These are phyloP conservation scores for Dromiciops gliroides DNA, from an alignment of 2,113 vertebrate species.

Conservation along the genomic window DNA sequence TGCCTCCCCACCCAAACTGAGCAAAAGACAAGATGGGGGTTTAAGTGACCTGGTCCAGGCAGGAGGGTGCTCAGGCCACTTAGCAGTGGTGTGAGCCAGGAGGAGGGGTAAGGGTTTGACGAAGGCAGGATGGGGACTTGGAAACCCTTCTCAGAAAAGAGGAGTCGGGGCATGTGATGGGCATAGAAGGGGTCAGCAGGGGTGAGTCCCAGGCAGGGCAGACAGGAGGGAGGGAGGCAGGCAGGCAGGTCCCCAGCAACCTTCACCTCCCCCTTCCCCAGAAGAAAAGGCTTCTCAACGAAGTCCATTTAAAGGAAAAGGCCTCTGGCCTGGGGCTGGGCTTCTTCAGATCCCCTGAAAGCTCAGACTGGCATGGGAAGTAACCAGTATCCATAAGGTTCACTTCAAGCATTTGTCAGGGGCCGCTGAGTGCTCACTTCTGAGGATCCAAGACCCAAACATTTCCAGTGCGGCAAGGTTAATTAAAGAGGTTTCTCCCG, in stretches of 20 bases:
- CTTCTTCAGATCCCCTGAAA: no score
- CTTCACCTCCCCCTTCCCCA: background rate
- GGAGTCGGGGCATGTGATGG: background rate
- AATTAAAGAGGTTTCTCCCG: background rate
- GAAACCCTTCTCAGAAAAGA: background rate
- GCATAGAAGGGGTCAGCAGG: background rate
- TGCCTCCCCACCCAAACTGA: background rate
- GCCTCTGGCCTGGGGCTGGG: background rate
- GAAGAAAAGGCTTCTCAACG: background rate
- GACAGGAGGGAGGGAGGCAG: no score
- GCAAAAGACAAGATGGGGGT: background rate
- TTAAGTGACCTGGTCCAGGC: accelerated
- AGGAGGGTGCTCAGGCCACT: background rate
- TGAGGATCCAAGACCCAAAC: background rate
- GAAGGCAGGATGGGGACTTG: background rate
- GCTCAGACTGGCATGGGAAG: no score
- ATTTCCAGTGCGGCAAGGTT: background rate
- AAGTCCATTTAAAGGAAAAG: background rate
- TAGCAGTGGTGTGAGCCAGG: background rate
- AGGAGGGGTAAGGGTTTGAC: background rate
- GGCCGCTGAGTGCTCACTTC: background rate
- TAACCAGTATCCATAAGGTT: no score
- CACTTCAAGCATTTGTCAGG: no score
- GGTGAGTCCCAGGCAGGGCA: background rate
- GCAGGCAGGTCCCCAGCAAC: no score